Conservation (phyloP, 2,113 vertebrate species). For the Hippoglossus stenolepis region DNA sequence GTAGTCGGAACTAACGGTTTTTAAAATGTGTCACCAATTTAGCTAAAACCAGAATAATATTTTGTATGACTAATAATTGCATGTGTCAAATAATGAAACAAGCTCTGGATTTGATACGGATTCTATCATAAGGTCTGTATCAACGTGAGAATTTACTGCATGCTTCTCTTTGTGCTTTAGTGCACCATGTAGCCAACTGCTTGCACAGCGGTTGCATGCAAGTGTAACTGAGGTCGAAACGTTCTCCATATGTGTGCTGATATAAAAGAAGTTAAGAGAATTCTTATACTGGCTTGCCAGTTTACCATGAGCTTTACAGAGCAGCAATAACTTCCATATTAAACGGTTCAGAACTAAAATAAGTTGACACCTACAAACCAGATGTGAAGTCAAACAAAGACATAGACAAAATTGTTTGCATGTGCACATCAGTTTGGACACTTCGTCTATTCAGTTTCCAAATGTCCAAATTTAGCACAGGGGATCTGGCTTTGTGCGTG, state of each 20-base stretch:
- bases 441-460: neutral
- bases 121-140: slow-evolving; percentile 4
- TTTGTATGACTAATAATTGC: neutral
- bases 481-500: neutral
- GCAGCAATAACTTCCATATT: slow-evolving; percentile 9
- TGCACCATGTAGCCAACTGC: neutral
- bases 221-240: slow-evolving; percentile 14
- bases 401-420: neutral
- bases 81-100: neutral
- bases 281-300: neutral
- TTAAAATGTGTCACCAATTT: slow-evolving; percentile 20
- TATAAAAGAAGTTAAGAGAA: slow-evolving; percentile 1
- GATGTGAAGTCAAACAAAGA: neutral
- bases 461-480: neutral
- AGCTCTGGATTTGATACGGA: slow-evolving; percentile 8
- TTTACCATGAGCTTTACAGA: slow-evolving; percentile 2
- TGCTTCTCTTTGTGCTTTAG: slow-evolving; percentile 8
- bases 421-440: neutral
- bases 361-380: neutral
- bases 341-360: slow-evolving; percentile 4
- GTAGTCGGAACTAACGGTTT: slow-evolving; percentile 25
- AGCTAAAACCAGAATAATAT: neutral
- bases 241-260: slow-evolving; percentile 25
- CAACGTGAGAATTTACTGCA: slow-evolving; percentile 33
- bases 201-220: slow-evolving; percentile 3